These are phyloP conservation scores for Pachyrhynchus sulphureomaculatus DNA, from an alignment of 1,140 invertebrate genomes.

Conservation along the genomic window DNA sequence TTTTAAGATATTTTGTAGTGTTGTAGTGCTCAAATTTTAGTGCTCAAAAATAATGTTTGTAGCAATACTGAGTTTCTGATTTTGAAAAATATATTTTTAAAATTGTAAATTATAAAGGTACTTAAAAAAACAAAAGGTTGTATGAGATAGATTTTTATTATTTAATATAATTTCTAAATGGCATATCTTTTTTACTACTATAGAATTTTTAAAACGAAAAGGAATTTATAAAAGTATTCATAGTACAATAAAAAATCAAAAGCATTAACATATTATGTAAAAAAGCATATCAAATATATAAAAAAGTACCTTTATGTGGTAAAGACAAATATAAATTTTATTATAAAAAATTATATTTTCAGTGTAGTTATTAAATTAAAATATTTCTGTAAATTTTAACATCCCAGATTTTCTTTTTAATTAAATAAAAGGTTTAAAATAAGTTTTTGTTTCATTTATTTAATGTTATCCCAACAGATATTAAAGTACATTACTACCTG, in stretches of 20 bases:
- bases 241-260: conserved; percentile 7
- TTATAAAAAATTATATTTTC: conserved; percentile 1
- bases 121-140: background rate
- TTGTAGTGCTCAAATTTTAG: conserved; percentile 6
- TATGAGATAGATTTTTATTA: background rate
- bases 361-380: background rate
- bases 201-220: background rate
- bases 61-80: too few species aligned
- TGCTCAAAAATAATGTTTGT: background rate
- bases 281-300: background rate
- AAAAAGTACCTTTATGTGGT: conserved; percentile 1
- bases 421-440: background rate
- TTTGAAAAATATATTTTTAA: background rate
- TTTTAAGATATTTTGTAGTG: too few species aligned
- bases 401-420: background rate
- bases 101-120: background rate
- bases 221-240: background rate
- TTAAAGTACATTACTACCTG: too few species aligned
- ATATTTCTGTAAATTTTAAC: conserved; percentile 1
- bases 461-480: background rate
- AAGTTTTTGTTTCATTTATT: background rate
- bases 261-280: background rate
- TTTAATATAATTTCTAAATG: background rate
- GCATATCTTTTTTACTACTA: background rate
- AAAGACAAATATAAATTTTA: background rate